A percentile compares a stretch with the other conserved stretches of the same genome.
phyloP scores from a whole-genome alignment of 1,140 invertebrate genomes.

The Maniola jurtina region DNA sequence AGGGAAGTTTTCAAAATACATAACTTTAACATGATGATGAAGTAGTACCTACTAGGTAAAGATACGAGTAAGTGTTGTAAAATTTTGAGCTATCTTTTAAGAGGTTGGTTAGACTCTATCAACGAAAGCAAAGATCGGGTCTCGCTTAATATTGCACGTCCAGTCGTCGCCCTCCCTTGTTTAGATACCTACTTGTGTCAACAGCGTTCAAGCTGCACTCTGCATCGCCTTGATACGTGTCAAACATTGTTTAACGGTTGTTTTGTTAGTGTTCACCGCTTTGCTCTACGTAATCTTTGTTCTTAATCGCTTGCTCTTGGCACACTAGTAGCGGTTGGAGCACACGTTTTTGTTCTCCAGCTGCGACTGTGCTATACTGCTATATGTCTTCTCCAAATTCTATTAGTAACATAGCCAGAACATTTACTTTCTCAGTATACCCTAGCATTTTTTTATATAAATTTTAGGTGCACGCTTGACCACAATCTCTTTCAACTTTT shows the following conservation, averaged over 20 bases:
- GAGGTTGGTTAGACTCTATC: not conserved
- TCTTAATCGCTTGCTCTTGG: constrained; percentile 5
- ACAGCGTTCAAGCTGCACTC: constrained; percentile 54
- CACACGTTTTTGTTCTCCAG: not conserved
- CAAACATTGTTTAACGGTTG: constrained; percentile 64
- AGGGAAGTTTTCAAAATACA: too few species aligned
- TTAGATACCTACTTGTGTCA: constrained; percentile 51
- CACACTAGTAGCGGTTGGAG: not conserved
- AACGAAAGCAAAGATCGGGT: constrained; percentile 5
- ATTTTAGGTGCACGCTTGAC: too few species aligned
- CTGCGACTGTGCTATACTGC: not conserved
- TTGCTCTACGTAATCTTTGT: constrained; percentile 10
- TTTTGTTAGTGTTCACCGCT: constrained; percentile 51
- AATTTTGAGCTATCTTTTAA: not conserved
- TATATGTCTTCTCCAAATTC: too few species aligned
- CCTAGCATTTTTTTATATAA: too few species aligned
- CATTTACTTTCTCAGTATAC: too few species aligned
- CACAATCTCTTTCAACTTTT: too few species aligned
- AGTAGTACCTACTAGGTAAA: too few species aligned
- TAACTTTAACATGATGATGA: too few species aligned
- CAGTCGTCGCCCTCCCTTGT: constrained; percentile 52
- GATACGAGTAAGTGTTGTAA: not conserved
- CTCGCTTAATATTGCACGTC: constrained; percentile 62
- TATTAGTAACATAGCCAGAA: too few species aligned
- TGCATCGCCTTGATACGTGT: constrained; percentile 63